phyloP scores from a whole-genome alignment of 2,797 vertebrate genomes.

The Morus bassanus region DNA sequence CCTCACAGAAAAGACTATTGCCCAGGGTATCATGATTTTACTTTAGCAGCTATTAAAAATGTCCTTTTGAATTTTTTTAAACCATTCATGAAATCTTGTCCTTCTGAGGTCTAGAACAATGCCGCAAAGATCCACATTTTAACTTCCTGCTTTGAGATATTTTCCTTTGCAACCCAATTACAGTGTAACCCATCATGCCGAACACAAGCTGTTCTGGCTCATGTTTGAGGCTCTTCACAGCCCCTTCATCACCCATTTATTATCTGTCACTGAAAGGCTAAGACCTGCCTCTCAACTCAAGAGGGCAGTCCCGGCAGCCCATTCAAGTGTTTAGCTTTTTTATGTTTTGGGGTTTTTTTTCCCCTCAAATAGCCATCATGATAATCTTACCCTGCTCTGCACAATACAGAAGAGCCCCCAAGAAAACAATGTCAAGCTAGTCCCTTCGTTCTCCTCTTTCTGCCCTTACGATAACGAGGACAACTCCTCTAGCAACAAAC shows the following conservation, averaged over 20 bases:
- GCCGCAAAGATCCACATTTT: background rate
- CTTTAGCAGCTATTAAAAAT: background rate
- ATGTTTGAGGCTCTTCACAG: background rate
- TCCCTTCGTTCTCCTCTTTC: background rate
- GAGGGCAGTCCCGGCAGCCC: background rate
- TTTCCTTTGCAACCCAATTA: background rate
- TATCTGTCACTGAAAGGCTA: background rate
- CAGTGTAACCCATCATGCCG: background rate
- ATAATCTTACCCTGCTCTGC: background rate
- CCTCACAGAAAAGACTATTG: background rate
- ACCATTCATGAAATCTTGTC: background rate
- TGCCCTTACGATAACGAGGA: fast-evolving
- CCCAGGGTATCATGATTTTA: background rate
- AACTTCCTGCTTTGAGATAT: background rate
- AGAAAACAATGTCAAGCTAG: background rate
- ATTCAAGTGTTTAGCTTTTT: background rate
- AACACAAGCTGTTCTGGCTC: background rate
- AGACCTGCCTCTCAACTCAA: background rate
- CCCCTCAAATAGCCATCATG: background rate
- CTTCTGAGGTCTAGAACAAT: background rate
- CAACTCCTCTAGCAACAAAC: background rate
- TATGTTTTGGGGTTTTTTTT: background rate
- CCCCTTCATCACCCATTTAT: background rate
- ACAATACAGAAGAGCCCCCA: background rate
- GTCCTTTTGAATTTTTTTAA: background rate